Conservation (phyloP, 2,113 vertebrate genomes). For the Pygoscelis antarcticus region DNA sequence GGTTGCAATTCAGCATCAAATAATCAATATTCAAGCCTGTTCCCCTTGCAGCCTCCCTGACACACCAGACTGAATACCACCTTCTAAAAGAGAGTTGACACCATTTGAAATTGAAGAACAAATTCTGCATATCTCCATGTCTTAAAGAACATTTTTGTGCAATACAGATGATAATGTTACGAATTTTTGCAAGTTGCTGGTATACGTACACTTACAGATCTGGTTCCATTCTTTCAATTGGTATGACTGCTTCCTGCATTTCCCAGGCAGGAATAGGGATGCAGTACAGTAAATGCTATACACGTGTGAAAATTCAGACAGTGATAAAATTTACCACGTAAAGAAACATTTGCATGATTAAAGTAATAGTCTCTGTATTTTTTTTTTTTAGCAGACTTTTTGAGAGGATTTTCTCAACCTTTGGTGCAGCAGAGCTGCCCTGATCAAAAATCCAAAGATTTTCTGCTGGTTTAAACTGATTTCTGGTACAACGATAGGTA, state of each 20-base stretch:
- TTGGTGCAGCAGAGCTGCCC: not conserved
- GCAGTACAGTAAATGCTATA: not conserved
- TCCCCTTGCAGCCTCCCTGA: slow-evolving; percentile 45
- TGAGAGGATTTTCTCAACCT: not conserved
- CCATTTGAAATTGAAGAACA: not conserved
- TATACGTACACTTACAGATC: not conserved
- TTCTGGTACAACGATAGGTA: not conserved
- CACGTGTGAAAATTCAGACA: not conserved
- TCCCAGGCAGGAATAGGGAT: not conserved
- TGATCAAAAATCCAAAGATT: not conserved
- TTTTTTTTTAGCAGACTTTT: not conserved
- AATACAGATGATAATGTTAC: accelerated
- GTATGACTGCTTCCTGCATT: not conserved
- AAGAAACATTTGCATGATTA: not conserved
- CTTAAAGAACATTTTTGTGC: not conserved
- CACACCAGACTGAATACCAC: slow-evolving; percentile 6
- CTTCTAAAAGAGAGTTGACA: not conserved
- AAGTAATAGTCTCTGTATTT: not conserved
- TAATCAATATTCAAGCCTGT: slow-evolving; percentile 64
- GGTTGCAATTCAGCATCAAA: slow-evolving; percentile 60
- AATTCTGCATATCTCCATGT: not conserved
- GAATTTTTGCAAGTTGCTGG: not conserved
- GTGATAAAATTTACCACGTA: not conserved
- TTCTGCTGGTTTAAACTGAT: not conserved
- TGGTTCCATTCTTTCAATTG: not conserved